These are phyloP conservation scores for Turritopsis rubra DNA, from an alignment of 30 jellyfish, hydroid and myxozoan species.

Conservation along the genomic window DNA sequence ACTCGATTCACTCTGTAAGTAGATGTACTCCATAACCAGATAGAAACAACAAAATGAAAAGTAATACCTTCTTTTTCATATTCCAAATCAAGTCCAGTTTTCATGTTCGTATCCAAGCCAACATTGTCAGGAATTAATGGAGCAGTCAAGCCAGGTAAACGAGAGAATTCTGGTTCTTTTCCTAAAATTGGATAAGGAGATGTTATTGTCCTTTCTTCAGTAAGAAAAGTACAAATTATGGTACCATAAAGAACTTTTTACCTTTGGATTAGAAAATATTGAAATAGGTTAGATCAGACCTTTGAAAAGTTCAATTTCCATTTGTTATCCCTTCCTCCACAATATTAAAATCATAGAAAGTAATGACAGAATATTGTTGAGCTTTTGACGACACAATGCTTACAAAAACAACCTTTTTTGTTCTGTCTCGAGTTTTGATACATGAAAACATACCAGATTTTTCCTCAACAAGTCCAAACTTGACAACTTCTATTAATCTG, in stretches of 20 bases:
- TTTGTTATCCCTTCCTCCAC: no score
- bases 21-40: background rate
- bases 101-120: constrained; percentile 30
- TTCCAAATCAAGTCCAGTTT: constrained; percentile 78
- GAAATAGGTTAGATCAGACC: no score
- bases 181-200: constrained; percentile 37
- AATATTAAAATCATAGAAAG: no score
- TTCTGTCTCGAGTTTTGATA: no score
- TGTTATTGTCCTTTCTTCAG: no score
- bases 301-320: no score
- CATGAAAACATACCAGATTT: constrained; percentile 66
- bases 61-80: constrained; percentile 85
- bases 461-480: constrained; percentile 75
- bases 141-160: constrained; percentile 86
- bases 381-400: no score
- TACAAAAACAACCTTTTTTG: no score
- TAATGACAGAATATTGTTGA: no score
- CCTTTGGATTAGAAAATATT: no score
- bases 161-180: constrained; percentile 61
- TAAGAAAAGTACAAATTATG: no score
- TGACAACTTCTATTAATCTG: constrained; percentile 65
- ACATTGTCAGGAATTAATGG: constrained; percentile 61
- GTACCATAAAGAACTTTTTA: no score
- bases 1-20: background rate
- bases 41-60: background rate